Evolutionary conservation across 2,113 vertebrate genomes (phyloP).

Genomic region (Herpailurus yagouaroundi): DNA sequence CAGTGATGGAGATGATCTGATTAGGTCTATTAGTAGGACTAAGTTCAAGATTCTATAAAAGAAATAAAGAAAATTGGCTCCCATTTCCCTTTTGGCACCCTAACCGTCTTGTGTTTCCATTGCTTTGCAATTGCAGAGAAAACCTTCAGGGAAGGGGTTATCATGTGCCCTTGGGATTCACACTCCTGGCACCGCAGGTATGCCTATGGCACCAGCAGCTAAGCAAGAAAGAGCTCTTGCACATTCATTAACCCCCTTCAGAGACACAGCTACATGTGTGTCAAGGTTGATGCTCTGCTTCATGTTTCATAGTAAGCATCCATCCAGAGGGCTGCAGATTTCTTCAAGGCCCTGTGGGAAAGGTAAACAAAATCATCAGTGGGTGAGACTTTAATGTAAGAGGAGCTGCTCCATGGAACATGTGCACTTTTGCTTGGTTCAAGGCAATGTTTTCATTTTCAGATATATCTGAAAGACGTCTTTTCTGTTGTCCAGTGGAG

Average conservation of each 20-base stretch:
- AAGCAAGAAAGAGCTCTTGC: neutral
- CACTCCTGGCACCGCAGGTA: neutral
- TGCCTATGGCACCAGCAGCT: neutral
- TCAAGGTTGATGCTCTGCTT: neutral
- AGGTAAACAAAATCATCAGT: neutral
- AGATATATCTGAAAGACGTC: neutral
- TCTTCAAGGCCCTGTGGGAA: slow-evolving; percentile 62
- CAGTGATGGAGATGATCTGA: neutral
- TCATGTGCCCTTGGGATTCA: neutral
- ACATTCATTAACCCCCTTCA: neutral
- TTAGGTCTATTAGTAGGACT: neutral
- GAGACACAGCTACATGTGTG: neutral
- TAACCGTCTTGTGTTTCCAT: neutral
- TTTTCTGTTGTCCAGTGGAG: neutral
- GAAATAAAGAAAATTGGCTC: neutral
- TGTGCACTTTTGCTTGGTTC: neutral
- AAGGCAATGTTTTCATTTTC: neutral
- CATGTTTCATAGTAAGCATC: slow-evolving; percentile 59
- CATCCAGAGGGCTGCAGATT: slow-evolving; percentile 51
- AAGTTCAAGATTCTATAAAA: neutral
- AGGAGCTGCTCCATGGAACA: too few relatives aligned
- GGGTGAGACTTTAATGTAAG: neutral
- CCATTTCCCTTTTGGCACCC: neutral
- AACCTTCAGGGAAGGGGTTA: neutral
- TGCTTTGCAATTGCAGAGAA: neutral